Conservation (phyloP, 2,888 invertebrate species). For the Pheosia tremula region DNA sequence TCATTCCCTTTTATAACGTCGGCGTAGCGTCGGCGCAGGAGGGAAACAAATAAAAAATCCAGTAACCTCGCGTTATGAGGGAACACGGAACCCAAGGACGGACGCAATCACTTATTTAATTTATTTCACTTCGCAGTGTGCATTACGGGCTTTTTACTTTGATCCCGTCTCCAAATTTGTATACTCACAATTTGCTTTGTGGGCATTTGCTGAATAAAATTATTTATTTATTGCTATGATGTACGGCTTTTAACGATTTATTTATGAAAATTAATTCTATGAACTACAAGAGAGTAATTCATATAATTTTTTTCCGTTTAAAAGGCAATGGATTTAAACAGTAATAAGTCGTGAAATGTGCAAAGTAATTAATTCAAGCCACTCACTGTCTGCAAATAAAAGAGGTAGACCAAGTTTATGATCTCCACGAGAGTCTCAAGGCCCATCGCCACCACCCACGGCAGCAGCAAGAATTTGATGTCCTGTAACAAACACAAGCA, state of each 20-base stretch:
- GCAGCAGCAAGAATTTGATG: conserved; percentile 87
- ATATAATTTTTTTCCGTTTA: too few species aligned
- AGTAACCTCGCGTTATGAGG: conserved; percentile 10
- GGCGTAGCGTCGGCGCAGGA: conserved; percentile 15
- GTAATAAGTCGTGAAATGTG: neutral
- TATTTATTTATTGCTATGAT: neutral
- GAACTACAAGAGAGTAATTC: too few species aligned
- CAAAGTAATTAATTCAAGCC: conserved; percentile 7
- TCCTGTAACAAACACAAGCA: conserved; percentile 83
- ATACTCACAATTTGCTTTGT: conserved; percentile 2
- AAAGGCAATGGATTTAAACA: too few species aligned
- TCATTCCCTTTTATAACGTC: conserved; percentile 17
- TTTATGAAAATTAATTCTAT: neutral
- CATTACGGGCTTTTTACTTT: conserved; percentile 7
- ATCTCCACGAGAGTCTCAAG: conserved; percentile 88
- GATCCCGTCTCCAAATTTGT: conserved; percentile 9
- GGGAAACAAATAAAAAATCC: conserved; percentile 22
- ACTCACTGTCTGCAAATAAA: conserved; percentile 87
- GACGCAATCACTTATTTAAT: conserved; percentile 21
- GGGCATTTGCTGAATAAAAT: conserved; percentile 1
- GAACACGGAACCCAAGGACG: conserved; percentile 10
- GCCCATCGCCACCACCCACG: conserved; percentile 89
- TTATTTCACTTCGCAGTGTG: conserved; percentile 14
- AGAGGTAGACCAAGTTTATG: conserved; percentile 86
- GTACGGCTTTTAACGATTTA: neutral